Base-by-base conservation (phyloP, 2,113 vertebrate species). In the Leptocoma aspasia region DNA sequence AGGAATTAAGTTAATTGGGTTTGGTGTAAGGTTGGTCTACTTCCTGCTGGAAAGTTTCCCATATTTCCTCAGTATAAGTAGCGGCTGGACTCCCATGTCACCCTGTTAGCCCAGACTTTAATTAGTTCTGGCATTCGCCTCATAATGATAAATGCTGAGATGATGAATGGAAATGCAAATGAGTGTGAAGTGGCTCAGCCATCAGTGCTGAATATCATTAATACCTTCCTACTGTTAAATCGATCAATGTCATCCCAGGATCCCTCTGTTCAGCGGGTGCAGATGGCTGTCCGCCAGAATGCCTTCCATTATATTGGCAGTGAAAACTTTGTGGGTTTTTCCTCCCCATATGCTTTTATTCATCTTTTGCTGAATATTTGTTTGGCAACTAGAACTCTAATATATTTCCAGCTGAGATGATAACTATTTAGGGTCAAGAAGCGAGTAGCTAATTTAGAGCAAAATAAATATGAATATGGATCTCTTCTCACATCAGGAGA, bases 141-240 rank as follows among this genome's bases (percentile, higher is more conserved):
- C 98, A 98, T 98, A 98, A 98, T 99, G 99, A 99, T 99, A 98
- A 99, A 99, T 98, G 98, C 98, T 95, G 98, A 97, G 98, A 98
- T 99, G 99, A 99, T 99, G 98, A 99, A 99, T 99, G 99, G 97
- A 99, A 98, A 99, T 99, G 99, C 99, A 99, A 99, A 99, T 99
- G 98, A 97, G 96, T 98, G 98, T 97, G 98, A 98, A 98, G 99
- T 98, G 98, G 98, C 98, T 98, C 98, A 98, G 98, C 98, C 98
- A 97, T 99, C 98, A 98, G 98, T 97, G 95, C 97, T 69, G 98
- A 98, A 98, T 98, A 98, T 99, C 99, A 99, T 99, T 99, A 99
- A 98, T 98, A 98, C 98, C 98, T 99, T 98, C 98, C 99, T 98
- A 97, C 98, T 98, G 99, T 98, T 97, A 98, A 98, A 99, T 99